Evolutionary conservation across 1,140 invertebrate genomes (phyloP).

Genomic region (Hyphantria cunea): DNA sequence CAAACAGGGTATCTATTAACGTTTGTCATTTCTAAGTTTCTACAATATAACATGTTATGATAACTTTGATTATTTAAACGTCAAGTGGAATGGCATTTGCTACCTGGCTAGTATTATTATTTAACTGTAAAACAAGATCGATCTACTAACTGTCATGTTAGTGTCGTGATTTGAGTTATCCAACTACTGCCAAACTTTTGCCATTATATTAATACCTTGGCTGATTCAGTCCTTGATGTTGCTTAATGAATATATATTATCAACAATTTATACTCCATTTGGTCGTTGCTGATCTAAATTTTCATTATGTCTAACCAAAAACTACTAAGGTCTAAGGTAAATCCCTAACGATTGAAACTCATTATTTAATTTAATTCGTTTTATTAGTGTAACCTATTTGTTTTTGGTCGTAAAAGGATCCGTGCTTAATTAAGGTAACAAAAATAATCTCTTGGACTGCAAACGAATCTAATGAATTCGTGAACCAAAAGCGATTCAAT

Average conservation of each 20-base stretch:
- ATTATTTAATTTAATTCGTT: constrained; percentile 13
- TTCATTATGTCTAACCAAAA: neutral
- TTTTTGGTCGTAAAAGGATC: constrained; percentile 9
- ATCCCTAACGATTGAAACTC: constrained; percentile 3
- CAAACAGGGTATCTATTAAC: no score
- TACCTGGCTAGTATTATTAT: no score
- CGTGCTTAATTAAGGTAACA: constrained; percentile 19
- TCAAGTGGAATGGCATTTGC: no score
- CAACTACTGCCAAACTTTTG: no score
- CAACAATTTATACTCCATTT: neutral
- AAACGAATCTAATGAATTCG: constrained; percentile 12
- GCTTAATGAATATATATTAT: neutral
- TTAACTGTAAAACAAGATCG: no score
- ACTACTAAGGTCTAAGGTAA: neutral
- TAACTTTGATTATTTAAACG: no score
- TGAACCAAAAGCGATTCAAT: neutral
- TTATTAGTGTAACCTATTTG: constrained; percentile 17
- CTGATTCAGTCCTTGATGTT: no score
- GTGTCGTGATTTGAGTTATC: no score
- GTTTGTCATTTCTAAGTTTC: no score
- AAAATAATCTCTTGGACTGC: constrained; percentile 12
- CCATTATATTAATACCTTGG: no score
- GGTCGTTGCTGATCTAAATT: neutral
- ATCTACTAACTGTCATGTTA: no score
- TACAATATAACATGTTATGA: no score